Evolutionary conservation across 2,888 invertebrate species (phyloP).

Genomic region (Allacma fusca): DNA sequence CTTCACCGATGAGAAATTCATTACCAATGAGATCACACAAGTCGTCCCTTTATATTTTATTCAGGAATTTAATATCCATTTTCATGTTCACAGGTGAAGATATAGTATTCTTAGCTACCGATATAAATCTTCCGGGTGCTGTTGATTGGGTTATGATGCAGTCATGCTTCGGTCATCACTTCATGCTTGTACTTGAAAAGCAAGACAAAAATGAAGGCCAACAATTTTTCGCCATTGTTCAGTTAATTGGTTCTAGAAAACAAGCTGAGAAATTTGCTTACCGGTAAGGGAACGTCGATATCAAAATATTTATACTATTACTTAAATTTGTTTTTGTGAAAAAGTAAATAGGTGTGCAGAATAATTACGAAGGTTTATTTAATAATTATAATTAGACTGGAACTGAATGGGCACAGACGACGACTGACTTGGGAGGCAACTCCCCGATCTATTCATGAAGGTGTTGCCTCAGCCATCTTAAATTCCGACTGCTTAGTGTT

Average conservation of each 20-base stretch:
- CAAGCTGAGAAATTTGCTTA: constrained; percentile 99
- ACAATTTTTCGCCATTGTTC: constrained; percentile 98
- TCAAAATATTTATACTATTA: no score
- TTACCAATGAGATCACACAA: no score
- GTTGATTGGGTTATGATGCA: constrained; percentile 99
- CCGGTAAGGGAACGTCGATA: constrained; percentile 68
- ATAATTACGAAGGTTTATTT: no score
- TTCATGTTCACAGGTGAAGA: constrained; percentile 79
- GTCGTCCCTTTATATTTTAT: no score
- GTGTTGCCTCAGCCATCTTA: constrained; percentile 70
- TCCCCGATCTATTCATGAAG: constrained; percentile 71
- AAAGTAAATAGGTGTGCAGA: no score
- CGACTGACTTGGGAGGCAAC: constrained; percentile 72
- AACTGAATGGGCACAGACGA: constrained; percentile 69
- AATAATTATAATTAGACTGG: constrained; percentile 65
- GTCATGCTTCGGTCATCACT: constrained; percentile 98
- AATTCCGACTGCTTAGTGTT: constrained; percentile 72
- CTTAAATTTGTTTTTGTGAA: no score
- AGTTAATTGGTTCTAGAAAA: constrained; percentile 96
- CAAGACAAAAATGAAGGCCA: constrained; percentile 97
- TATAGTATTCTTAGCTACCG: constrained; percentile 98
- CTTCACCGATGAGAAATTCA: no score
- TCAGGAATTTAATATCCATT: constrained; percentile 9
- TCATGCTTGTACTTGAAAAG: constrained; percentile 97
- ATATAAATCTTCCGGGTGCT: constrained; percentile 98